Base-by-base conservation (phyloP, 1,140 invertebrate genomes). In the Drosophila novamexicana region DNA sequence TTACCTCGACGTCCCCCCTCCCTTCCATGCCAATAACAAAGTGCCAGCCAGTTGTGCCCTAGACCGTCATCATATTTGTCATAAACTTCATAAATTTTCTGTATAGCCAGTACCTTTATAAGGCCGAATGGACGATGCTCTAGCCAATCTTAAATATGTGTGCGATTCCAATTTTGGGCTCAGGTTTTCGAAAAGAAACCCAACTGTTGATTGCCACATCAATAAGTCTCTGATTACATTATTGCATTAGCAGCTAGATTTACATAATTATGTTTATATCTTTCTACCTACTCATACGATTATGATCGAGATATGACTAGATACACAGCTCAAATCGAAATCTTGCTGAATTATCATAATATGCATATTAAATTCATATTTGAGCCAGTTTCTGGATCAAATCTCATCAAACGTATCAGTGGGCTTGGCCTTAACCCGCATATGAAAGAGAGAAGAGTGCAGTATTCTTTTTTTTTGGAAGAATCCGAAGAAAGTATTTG, bases 31-130 rank as follows among this genome's bases (percentile, higher is more conserved):
- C 32, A 50, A 36, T 58, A 74, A 73, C 58, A 69, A 82, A 75
- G 62, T 84, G 75, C 75, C 63, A 68, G 44, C 75, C 40, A 68
- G 63, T 54, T 70, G 73, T 69, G 79, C 81, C 79, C 81, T 77
- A 80, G 79, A 86, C 83, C 83, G 83, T 88, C 83, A 79, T 86
- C 82, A 83, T 86, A 86, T 86, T 86, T 86, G 82, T 86, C 82
- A 88, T 77, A 86, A 88, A 79, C 83, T 88, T 86, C 82, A 88
- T 86, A 77, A 83, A 83, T 83, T 71, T 54, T 63, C 8, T 34
- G 62, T 66, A 63, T 62, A 32, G 53, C 62, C 34, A 56, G 10
- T 22, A 52, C 45, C 56, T 50, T 54, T 39, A 50, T 64, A 52
- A 29, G 14, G 29, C 37, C n/a, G 18, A 34, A 40, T 57, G 44